Evolutionary conservation across 2,888 invertebrate species (phyloP).

Genomic region (Drosophila paramelanica): DNA sequence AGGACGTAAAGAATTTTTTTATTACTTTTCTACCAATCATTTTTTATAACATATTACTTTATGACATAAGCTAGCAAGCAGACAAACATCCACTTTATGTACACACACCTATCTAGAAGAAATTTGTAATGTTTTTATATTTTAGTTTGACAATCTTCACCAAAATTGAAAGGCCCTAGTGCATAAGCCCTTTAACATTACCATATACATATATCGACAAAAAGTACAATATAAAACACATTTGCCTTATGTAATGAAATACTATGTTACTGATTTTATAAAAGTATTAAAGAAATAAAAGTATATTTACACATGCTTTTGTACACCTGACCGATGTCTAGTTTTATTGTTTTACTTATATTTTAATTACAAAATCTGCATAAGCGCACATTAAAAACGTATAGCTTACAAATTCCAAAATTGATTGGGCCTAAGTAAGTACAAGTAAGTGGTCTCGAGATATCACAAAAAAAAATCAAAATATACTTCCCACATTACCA

Average conservation of each 20-base stretch:
- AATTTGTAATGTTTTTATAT: slow-evolving; percentile 18
- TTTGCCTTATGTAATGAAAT: slow-evolving; percentile 41
- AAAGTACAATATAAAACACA: slow-evolving; percentile 47
- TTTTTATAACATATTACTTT: slow-evolving; percentile 14
- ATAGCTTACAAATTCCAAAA: too few relatives aligned
- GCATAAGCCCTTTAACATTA: slow-evolving; percentile 34
- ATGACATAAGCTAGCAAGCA: slow-evolving; percentile 12
- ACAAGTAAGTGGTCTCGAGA: too few relatives aligned
- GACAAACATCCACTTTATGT: slow-evolving; percentile 10
- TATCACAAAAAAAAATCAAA: too few relatives aligned
- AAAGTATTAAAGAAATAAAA: slow-evolving; percentile 56
- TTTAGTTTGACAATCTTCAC: slow-evolving; percentile 19
- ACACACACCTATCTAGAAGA: slow-evolving; percentile 18
- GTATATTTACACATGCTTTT: slow-evolving; percentile 7
- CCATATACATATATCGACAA: slow-evolving; percentile 13
- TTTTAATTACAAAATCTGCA: too few relatives aligned
- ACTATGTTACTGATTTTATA: slow-evolving; percentile 37
- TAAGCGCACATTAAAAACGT: too few relatives aligned
- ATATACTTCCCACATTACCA: too few relatives aligned
- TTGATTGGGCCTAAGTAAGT: too few relatives aligned
- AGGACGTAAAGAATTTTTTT: slow-evolving; percentile 2
- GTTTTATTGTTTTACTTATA: background rate
- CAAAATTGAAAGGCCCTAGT: slow-evolving; percentile 21
- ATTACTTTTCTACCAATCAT: slow-evolving; percentile 12
- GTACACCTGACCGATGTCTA: background rate